Conservation (phyloP, 2,797 vertebrate species). For the Thamnophis elegans region DNA sequence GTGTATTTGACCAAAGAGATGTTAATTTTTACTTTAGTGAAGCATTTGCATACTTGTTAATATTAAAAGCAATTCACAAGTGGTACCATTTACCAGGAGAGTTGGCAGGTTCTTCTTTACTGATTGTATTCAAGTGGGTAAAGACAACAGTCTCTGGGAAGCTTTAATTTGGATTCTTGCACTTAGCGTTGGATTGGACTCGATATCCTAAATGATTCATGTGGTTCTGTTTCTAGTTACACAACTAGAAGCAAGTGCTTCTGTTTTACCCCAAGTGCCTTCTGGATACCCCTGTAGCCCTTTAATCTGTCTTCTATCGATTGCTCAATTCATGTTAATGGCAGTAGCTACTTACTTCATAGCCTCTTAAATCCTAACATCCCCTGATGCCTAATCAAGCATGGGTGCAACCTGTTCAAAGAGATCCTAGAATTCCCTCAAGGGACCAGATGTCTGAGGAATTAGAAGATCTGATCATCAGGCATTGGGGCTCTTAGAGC, state of each 20-base stretch:
- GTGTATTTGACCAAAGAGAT: background rate
- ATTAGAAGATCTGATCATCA: background rate
- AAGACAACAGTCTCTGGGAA: background rate
- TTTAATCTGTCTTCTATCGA: background rate
- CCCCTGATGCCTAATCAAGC: background rate
- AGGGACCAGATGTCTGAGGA: background rate
- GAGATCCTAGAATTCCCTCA: background rate
- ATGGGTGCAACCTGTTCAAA: background rate
- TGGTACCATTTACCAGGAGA: background rate
- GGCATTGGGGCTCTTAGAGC: background rate
- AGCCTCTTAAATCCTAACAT: background rate
- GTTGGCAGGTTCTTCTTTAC: background rate
- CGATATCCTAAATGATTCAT: background rate
- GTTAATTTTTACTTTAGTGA: background rate
- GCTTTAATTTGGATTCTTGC: background rate
- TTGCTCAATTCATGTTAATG: background rate
- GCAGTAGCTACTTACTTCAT: background rate
- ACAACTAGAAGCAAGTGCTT: background rate
- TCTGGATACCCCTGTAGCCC: background rate
- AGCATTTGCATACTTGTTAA: background rate
- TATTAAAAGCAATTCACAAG: background rate
- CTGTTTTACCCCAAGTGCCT: background rate
- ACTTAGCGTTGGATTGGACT: background rate
- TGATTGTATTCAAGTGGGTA: background rate
- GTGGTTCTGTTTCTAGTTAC: background rate